Base-by-base conservation (phyloP, 2,113 vertebrate genomes). In the Cynocephalus volans region DNA sequence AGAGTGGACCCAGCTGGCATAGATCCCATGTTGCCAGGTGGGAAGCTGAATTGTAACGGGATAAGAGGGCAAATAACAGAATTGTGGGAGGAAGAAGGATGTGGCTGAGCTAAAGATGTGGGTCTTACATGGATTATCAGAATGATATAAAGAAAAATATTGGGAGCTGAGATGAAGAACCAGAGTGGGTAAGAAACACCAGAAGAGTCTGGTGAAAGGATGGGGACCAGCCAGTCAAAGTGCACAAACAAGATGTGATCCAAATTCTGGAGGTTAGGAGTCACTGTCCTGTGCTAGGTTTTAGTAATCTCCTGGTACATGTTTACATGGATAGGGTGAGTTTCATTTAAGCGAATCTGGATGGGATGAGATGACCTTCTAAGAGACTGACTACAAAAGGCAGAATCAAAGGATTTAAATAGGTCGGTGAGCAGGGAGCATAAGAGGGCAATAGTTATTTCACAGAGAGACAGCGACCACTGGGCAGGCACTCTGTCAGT, bases 1-100 rank as follows among this genome's bases (percentile, higher is more conserved):
- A n/a, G 41, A 79, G 60, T 14, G 58, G 28, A 4, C 31, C 65
- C 73, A 89, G 31, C 28, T 88, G 83, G 52, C 84, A 90, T 60
- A 90, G 85, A 90, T 87, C 26, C 21, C 6, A 1, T 64, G 52
- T 75, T 87, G 24, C 70, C 70, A 84, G 58, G 70, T 69, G 12
- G 70, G 79, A 95, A 81, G 81, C 52, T 94, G 17, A 54, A 90
- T 58, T 76, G 82, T 26, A 56, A 60, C 19, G 50, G 69, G 45
- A 94, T 7, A 28, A 95, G 88, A 94, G n/a, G 70, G 14, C 14
- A 96, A 88, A 72, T n/a, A 80, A 88, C 6, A 93, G 83, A 91
- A 91, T 1, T 84, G 52, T 36, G 56, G 73, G 33, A 65, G n/a
- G 56, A 90, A 90, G 56, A 75, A 92, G 31, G 67, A 52, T 48